Conservation (phyloP, 2,113 vertebrate species). For the Mungos mungo region DNA sequence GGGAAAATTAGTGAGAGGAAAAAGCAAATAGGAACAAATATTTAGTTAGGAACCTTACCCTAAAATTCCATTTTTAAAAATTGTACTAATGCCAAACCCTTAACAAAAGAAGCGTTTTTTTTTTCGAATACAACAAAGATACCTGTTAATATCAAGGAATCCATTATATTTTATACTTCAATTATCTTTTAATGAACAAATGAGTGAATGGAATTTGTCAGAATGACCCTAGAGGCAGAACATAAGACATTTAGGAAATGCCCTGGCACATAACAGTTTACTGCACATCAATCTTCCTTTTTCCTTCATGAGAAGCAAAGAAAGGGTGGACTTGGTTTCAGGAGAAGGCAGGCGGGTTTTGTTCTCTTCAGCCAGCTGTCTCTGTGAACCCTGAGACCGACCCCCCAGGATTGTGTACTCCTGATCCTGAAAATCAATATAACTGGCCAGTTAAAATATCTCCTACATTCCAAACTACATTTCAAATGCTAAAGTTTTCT, state of each 20-base stretch:
- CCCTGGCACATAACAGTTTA: neutral
- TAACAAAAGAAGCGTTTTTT: neutral
- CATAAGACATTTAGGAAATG: neutral
- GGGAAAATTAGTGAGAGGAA: constrained; percentile 30
- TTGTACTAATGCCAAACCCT: neutral
- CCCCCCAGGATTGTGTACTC: neutral
- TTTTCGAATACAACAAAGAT: neutral
- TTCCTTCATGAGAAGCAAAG: neutral
- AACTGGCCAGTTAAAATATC: neutral
- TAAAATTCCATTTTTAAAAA: constrained; percentile 35
- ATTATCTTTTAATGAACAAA: neutral
- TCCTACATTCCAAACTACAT: constrained; percentile 15
- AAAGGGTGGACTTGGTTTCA: neutral
- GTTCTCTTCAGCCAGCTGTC: neutral
- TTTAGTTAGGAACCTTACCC: constrained; percentile 9
- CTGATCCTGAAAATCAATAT: neutral
- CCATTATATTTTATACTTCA: neutral
- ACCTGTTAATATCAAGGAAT: neutral
- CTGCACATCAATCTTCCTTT: neutral
- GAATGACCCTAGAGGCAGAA: neutral
- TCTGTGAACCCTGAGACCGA: neutral
- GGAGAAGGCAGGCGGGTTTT: neutral
- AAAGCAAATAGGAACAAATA: constrained; percentile 30
- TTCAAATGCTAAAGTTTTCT: constrained; percentile 27
- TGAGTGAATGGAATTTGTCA: neutral